Percentiles rank a stretch among this genome's conserved stretches.
phyloP scores from a whole-genome alignment of 2,113 vertebrate species.

The Misgurnus anguillicaudatus region DNA sequence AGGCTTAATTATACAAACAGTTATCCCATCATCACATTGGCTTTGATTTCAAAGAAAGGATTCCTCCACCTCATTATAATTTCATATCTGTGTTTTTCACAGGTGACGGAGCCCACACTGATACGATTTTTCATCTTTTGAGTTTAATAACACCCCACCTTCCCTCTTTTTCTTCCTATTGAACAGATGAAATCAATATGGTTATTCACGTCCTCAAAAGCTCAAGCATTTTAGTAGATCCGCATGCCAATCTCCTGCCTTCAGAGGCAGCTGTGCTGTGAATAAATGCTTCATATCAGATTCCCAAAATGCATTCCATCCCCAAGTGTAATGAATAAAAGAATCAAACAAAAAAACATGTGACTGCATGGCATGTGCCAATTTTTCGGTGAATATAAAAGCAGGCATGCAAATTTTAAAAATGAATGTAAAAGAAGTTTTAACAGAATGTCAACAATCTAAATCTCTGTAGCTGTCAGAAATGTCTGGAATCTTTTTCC shows the following conservation, averaged over 20 bases:
- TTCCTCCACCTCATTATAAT: constrained; percentile 34
- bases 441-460: not conserved
- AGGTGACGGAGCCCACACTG: constrained; percentile 29
- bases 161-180: not conserved
- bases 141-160: constrained; percentile 35
- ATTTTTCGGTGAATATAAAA: not conserved
- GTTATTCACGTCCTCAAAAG: constrained; percentile 23
- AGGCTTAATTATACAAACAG: constrained; percentile 35
- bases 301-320: not conserved
- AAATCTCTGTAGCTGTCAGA: too few relatives aligned
- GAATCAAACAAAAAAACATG: not conserved
- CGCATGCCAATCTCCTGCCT: constrained; percentile 1
- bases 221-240: constrained; percentile 13
- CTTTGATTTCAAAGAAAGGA: constrained; percentile 43
- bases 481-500: too few relatives aligned
- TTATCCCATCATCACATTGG: constrained; percentile 44
- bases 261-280: constrained; percentile 24
- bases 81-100: constrained; percentile 5
- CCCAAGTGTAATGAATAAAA: constrained; percentile 18
- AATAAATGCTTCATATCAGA: constrained; percentile 30
- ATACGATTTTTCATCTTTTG: constrained; percentile 37
- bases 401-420: not conserved
- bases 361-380: not conserved
- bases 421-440: constrained; percentile 14
- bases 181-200: constrained; percentile 31